phyloP scores from a whole-genome alignment of 2,797 vertebrate species.

The Eleutherodactylus coqui region DNA sequence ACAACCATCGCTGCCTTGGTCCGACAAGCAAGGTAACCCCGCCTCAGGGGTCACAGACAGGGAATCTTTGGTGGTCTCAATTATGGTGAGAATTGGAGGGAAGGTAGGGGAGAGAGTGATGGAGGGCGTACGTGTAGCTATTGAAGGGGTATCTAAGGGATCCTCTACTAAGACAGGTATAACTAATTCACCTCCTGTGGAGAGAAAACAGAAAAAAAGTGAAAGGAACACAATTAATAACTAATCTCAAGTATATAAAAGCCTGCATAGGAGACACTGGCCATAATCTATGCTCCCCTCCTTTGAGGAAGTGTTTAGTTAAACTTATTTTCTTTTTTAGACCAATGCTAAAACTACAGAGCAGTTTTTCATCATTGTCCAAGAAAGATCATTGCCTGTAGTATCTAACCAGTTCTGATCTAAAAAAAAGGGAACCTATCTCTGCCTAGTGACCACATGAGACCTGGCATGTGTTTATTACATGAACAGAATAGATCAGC shows the following conservation, averaged over 20 bases:
- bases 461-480: neutral
- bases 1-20: slow-evolving; percentile 97
- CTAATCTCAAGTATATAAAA: neutral
- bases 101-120: slow-evolving; percentile 94
- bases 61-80: slow-evolving; percentile 99
- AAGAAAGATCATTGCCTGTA: neutral
- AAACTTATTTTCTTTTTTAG: no score
- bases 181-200: slow-evolving; percentile 99
- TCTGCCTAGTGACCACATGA: neutral
- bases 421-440: neutral
- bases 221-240: slow-evolving; percentile 49
- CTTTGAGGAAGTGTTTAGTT: neutral
- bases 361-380: neutral
- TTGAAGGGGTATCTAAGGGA: slow-evolving; percentile 96
- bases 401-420: neutral
- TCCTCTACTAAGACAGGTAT: slow-evolving; percentile 98
- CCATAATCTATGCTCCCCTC: neutral
- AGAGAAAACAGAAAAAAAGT: slow-evolving; percentile 70
- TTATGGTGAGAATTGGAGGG: slow-evolving; percentile 98
- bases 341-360: neutral
- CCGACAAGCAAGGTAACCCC: slow-evolving; percentile 99
- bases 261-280: neutral
- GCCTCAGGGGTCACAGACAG: slow-evolving; percentile 98
- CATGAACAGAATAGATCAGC: neutral
- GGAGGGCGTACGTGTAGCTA: slow-evolving; percentile 96